Evolutionary conservation across 2,113 vertebrate species (phyloP).

Genomic region (Perca flavescens): DNA sequence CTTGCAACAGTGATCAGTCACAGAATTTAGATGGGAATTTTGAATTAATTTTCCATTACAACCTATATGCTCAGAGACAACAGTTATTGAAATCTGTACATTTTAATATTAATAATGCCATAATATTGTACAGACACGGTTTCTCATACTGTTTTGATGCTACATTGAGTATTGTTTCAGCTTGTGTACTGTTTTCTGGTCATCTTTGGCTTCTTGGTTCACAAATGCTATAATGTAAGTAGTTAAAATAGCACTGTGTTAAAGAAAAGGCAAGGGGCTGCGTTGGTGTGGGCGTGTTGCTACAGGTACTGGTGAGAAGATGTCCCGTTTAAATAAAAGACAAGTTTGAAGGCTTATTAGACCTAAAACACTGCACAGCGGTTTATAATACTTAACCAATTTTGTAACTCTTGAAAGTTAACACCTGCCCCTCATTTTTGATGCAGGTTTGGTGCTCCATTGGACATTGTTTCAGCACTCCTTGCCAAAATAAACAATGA

Average conservation of each 20-base stretch:
- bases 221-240: not conserved
- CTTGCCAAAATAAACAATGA: not conserved
- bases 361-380: not conserved
- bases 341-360: not conserved
- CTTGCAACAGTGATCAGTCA: slow-evolving; percentile 26
- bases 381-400: not conserved
- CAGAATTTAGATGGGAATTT: slow-evolving; percentile 13
- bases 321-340: not conserved
- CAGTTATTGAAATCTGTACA: slow-evolving; percentile 8
- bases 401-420: not conserved
- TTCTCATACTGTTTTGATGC: not conserved
- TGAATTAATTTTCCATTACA: slow-evolving; percentile 40
- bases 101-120: not conserved
- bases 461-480: not conserved
- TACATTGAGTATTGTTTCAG: not conserved
- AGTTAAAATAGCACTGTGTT: not conserved
- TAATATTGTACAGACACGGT: not conserved
- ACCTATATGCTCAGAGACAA: slow-evolving; percentile 2
- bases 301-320: not conserved
- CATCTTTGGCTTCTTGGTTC: not conserved
- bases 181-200: not conserved
- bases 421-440: not conserved
- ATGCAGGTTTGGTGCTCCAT: not conserved
- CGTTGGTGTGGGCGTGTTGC: not conserved
- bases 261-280: not conserved